phyloP scores from a whole-genome alignment of 2,113 vertebrate species.

The Bujurquina vittata region DNA sequence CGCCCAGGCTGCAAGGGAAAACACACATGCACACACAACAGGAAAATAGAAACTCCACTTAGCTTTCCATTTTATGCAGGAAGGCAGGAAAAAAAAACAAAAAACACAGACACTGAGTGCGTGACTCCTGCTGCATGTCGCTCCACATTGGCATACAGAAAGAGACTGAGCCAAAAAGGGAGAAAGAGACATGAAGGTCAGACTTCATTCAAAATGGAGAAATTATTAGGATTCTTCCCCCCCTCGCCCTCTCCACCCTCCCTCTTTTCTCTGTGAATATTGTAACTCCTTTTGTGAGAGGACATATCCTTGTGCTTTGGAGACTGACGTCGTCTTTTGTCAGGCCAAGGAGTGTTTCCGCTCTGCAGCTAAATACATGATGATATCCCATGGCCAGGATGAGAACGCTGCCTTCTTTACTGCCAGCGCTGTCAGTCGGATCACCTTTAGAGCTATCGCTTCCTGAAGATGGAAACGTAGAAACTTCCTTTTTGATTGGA shows the following conservation, averaged over 20 bases:
- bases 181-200: slow-evolving; percentile 72
- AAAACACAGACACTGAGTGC: slow-evolving; percentile 18
- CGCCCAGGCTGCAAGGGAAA: slow-evolving; percentile 26
- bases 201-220: slow-evolving; percentile 76
- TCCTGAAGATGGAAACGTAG: slow-evolving; percentile 11
- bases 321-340: slow-evolving; percentile 65
- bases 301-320: slow-evolving; percentile 67
- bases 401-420: slow-evolving; percentile 52
- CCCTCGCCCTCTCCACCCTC: background rate
- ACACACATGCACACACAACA: slow-evolving; percentile 27
- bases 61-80: slow-evolving; percentile 44
- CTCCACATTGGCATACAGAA: slow-evolving; percentile 48
- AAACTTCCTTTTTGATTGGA: slow-evolving; percentile 24
- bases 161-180: slow-evolving; percentile 26
- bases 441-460: slow-evolving; percentile 34
- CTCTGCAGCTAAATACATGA: slow-evolving; percentile 55
- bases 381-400: slow-evolving; percentile 54
- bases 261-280: slow-evolving; percentile 46
- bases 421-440: slow-evolving; percentile 45
- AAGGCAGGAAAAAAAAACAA: slow-evolving; percentile 2
- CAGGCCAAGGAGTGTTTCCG: slow-evolving; percentile 40
- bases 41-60: slow-evolving; percentile 19
- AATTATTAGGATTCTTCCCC: slow-evolving; percentile 64
- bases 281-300: slow-evolving; percentile 65
- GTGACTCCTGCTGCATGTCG: slow-evolving; percentile 30